A percentile compares a stretch with the other conserved stretches of the same genome.
These are phyloP conservation scores for Dynastes maya DNA, from an alignment of 2,888 invertebrate species.

Conservation along the genomic window DNA sequence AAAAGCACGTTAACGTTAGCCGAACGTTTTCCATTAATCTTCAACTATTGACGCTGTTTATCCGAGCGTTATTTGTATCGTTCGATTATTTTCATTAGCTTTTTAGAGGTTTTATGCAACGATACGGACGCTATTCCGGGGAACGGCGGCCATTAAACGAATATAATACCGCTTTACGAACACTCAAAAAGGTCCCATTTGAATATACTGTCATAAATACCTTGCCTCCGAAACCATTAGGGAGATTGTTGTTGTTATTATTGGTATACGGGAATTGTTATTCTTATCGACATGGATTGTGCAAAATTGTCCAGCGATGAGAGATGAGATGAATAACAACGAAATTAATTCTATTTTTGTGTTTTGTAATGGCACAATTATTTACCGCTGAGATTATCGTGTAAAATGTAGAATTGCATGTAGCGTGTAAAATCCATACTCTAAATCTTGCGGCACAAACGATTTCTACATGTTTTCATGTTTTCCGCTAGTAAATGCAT, in stretches of 20 bases:
- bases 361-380: not conserved
- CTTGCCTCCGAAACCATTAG: conserved; percentile 26
- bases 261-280: conserved; percentile 18
- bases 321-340: conserved; percentile 10
- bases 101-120: conserved; percentile 42
- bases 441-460: too few species aligned
- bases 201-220: conserved; percentile 37
- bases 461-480: too few species aligned
- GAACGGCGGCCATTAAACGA: conserved; percentile 37
- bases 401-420: not conserved
- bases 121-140: conserved; percentile 30
- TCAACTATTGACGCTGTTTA: conserved; percentile 36
- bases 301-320: conserved; percentile 6
- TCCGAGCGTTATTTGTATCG: conserved; percentile 36
- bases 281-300: conserved; percentile 20
- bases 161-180: conserved; percentile 17
- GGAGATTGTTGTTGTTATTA: conserved; percentile 18
- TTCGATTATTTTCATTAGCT: conserved; percentile 46
- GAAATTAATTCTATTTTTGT: conserved; percentile 16
- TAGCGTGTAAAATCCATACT: too few species aligned
- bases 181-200: conserved; percentile 35
- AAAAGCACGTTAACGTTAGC: conserved; percentile 28
- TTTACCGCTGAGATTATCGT: not conserved
- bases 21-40: conserved; percentile 36
- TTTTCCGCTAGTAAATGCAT: too few species aligned